Evolutionary conservation across 1,140 invertebrate species (phyloP).

Genomic region (Drosophila leontia): DNA sequence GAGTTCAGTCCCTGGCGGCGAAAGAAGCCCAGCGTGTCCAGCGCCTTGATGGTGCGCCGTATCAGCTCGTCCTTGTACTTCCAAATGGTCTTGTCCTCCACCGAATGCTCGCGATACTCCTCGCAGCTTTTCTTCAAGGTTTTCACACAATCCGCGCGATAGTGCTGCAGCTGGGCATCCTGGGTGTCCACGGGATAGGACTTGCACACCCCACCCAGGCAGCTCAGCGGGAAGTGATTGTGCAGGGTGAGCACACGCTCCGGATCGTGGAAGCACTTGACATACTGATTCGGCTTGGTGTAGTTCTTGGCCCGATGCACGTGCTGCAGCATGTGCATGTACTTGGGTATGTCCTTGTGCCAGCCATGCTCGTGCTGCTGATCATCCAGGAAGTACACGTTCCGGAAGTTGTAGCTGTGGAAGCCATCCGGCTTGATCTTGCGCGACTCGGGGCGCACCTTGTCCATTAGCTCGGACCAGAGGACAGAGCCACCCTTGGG

Average conservation of each 20-base stretch:
- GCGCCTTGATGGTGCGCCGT: constrained; percentile 88
- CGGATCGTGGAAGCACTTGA: constrained; percentile 97
- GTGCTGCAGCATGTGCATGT: constrained; percentile 97
- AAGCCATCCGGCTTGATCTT: constrained; percentile 90
- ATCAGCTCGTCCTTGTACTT: constrained; percentile 92
- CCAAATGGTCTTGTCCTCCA: constrained; percentile 95
- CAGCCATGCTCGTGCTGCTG: constrained; percentile 93
- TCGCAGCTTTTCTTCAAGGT: constrained; percentile 94
- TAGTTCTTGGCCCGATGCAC: constrained; percentile 96
- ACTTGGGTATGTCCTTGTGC: constrained; percentile 93
- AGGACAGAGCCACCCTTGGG: constrained; percentile 90
- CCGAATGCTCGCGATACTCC: constrained; percentile 92
- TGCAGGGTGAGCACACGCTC: constrained; percentile 94
- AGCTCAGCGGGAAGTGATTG: constrained; percentile 96
- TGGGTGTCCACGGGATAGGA: constrained; percentile 93
- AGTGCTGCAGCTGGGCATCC: constrained; percentile 96
- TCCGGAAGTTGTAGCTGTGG: constrained; percentile 94
- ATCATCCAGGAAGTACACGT: constrained; percentile 97
- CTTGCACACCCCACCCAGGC: constrained; percentile 93
- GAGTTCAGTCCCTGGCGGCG: constrained; percentile 53
- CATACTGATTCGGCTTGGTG: constrained; percentile 96
- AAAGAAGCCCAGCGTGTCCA: constrained; percentile 91
- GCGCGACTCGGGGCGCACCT: constrained; percentile 89
- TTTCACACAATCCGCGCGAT: constrained; percentile 95
- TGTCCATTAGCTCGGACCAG: constrained; percentile 93